These are phyloP conservation scores for Cotesia chilonis DNA, from an alignment of 1,140 invertebrate species.

Conservation along the genomic window DNA sequence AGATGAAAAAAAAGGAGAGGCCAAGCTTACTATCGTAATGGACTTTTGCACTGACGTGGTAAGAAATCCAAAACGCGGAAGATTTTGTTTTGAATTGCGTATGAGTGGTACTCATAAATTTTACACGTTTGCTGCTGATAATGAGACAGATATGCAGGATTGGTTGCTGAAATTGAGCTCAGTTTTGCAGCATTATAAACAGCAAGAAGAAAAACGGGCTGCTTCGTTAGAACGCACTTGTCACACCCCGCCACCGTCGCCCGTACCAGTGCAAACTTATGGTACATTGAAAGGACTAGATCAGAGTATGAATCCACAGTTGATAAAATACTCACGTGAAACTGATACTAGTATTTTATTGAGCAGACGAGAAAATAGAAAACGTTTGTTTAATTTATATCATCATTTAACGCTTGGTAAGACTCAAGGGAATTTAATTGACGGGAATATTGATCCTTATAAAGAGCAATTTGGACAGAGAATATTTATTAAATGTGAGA, in stretches of 20 bases:
- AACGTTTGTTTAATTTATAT: slow-evolving; percentile 76
- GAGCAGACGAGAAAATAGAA: slow-evolving; percentile 78
- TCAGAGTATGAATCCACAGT: slow-evolving; percentile 88
- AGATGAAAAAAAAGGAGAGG: slow-evolving; percentile 89
- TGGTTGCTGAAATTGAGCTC: slow-evolving; percentile 81
- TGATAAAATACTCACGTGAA: slow-evolving; percentile 89
- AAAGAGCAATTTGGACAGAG: slow-evolving; percentile 87
- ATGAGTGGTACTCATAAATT: slow-evolving; percentile 85
- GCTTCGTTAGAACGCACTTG: slow-evolving; percentile 71
- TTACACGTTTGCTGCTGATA: slow-evolving; percentile 86
- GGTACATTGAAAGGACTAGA: slow-evolving; percentile 87
- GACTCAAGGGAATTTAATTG: slow-evolving; percentile 54
- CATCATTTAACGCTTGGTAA: slow-evolving; percentile 68
- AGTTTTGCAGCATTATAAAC: slow-evolving; percentile 79
- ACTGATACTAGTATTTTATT: slow-evolving; percentile 85
- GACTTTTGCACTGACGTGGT: slow-evolving; percentile 90
- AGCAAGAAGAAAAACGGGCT: slow-evolving; percentile 75
- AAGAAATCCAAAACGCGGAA: slow-evolving; percentile 85
- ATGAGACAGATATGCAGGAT: slow-evolving; percentile 83
- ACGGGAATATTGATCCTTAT: slow-evolving; percentile 71
- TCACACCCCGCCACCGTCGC: slow-evolving; percentile 69
- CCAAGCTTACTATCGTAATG: slow-evolving; percentile 91
- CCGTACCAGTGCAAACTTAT: slow-evolving; percentile 64
- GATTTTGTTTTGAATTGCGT: slow-evolving; percentile 86
- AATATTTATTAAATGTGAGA: slow-evolving; percentile 83